phyloP scores from a whole-genome alignment of 2,797 vertebrate genomes.

The Cynopterus sphinx region DNA sequence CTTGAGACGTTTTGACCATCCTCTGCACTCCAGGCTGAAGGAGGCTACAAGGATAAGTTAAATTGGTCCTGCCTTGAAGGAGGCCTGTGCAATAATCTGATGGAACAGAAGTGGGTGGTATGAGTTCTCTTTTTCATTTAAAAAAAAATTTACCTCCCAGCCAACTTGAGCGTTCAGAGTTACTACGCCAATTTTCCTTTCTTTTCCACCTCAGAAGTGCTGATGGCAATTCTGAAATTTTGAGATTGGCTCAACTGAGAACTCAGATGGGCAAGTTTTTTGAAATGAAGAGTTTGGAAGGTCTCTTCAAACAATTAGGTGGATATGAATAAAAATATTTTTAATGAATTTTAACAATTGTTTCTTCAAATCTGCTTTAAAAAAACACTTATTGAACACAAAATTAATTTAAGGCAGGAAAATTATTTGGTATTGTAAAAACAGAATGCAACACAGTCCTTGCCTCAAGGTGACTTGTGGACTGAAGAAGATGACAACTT shows the following conservation, averaged over 20 bases:
- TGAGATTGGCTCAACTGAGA: background rate
- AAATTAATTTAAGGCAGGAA: background rate
- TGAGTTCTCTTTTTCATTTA: background rate
- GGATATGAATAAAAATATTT: background rate
- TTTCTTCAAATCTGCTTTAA: background rate
- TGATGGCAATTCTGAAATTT: background rate
- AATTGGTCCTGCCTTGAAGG: accelerated
- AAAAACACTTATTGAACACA: background rate
- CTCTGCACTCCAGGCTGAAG: background rate
- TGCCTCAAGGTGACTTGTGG: background rate
- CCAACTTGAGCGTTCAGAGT: background rate
- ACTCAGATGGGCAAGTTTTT: background rate
- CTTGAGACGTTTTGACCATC: too few species aligned
- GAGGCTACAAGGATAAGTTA: too few species aligned
- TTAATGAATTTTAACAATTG: background rate
- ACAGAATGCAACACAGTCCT: background rate
- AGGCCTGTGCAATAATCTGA: background rate
- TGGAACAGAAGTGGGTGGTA: background rate
- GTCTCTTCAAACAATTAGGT: background rate
- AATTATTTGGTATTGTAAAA: background rate
- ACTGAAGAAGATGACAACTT: background rate
- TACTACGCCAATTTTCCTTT: background rate
- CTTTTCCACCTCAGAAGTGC: background rate
- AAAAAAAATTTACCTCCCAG: background rate
- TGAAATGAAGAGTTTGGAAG: background rate